phyloP scores from a whole-genome alignment of 2,113 vertebrate genomes.

The Lanius collurio region DNA sequence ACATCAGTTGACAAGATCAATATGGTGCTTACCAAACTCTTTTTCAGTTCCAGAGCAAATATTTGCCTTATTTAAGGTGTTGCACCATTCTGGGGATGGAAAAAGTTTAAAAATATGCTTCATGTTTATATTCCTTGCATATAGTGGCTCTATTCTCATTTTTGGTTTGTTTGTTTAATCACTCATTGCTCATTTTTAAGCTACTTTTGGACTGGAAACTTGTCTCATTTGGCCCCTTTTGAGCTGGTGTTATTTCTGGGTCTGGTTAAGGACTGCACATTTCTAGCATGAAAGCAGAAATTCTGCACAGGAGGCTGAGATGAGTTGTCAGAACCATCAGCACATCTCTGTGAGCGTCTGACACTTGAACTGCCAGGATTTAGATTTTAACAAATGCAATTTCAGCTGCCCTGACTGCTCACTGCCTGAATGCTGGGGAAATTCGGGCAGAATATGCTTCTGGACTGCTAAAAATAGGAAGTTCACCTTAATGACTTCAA shows the following conservation, averaged over 20 bases:
- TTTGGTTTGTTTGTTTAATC: conserved; percentile 61
- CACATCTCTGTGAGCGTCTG: not conserved
- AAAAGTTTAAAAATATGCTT: conserved; percentile 77
- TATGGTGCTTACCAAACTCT: not conserved
- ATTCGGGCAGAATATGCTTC: not conserved
- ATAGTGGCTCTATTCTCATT: conserved; percentile 41
- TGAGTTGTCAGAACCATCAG: conserved; percentile 5
- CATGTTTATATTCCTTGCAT: conserved; percentile 72
- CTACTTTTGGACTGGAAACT: conserved; percentile 43
- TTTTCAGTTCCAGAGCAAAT: not conserved
- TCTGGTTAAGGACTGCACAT: not conserved
- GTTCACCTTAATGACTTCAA: not conserved
- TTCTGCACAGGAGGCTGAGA: not conserved
- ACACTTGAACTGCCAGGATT: conserved; percentile 15
- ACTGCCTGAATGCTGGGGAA: not conserved
- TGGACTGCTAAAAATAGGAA: not conserved
- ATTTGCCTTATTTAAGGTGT: conserved; percentile 48
- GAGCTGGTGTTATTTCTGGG: conserved; percentile 28
- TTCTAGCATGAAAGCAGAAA: not conserved
- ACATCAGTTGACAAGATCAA: not conserved
- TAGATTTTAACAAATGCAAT: not conserved
- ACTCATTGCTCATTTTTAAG: conserved; percentile 37
- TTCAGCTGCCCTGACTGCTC: not conserved
- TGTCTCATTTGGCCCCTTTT: not conserved
- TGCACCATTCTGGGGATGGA: conserved; percentile 48